These are phyloP conservation scores for Epirrhoe tristata DNA, from an alignment of 2,888 invertebrate species.

Conservation along the genomic window DNA sequence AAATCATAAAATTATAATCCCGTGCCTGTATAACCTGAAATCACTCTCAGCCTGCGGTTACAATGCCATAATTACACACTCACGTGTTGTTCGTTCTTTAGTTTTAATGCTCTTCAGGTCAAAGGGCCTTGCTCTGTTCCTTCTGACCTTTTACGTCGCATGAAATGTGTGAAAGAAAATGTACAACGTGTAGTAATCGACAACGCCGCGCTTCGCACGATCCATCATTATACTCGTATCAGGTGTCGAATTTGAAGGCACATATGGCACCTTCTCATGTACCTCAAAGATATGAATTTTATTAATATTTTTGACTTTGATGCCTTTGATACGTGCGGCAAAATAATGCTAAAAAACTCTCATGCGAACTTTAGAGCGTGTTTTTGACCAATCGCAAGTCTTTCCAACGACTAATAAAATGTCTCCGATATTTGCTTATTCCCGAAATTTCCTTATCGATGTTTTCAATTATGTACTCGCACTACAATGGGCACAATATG, in stretches of 20 bases:
- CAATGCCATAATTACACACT: neutral
- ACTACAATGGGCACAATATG: neutral
- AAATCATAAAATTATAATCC: too few relatives aligned
- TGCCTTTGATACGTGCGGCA: neutral
- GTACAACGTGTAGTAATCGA: slow-evolving; percentile 4
- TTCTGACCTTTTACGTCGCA: neutral
- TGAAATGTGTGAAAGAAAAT: slow-evolving; percentile 1
- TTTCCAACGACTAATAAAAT: too few relatives aligned
- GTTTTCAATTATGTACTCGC: neutral
- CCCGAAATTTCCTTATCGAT: neutral
- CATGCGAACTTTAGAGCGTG: too few relatives aligned
- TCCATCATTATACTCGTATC: slow-evolving; percentile 9
- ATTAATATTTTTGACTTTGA: slow-evolving; percentile 1
- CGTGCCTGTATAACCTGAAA: too few relatives aligned
- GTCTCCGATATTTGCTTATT: too few relatives aligned
- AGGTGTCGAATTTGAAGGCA: neutral
- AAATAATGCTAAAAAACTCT: too few relatives aligned
- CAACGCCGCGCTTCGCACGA: slow-evolving; percentile 6
- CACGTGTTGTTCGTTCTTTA: neutral
- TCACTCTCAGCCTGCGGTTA: too few relatives aligned
- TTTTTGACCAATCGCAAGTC: too few relatives aligned
- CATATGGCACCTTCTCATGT: neutral
- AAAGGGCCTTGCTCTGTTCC: neutral
- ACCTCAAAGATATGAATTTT: slow-evolving; percentile 8
- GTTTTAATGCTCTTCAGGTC: neutral